Base-by-base conservation (phyloP, 2,113 vertebrate genomes). In the Furnarius figulus region DNA sequence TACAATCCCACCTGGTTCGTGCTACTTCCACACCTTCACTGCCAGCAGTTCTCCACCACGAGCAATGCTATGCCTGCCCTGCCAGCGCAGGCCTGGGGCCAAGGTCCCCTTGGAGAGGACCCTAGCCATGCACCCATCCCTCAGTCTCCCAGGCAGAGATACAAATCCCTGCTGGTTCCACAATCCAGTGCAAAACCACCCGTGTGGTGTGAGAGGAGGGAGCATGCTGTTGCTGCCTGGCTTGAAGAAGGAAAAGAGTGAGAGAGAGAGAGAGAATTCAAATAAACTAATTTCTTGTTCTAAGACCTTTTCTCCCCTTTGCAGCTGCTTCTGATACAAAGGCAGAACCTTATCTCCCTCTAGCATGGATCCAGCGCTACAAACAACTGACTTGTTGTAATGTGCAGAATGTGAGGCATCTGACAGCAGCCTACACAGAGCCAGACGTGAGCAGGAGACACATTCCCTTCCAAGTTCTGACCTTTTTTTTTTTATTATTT, bases 261-360 rank as follows among this genome's bases (percentile, higher is more conserved):
- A 40, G 40, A 40, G 40, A 61, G 70, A 79, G 61, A 78, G 49
- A 40, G 55, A 80, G 81, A 96, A 94, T 94, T 96, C 93, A 96
- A 90, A 96, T 92, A 79, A 96, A 94, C 92, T 92, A 73, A 94
- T 97, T 97, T 97, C 95, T 96, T 95, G 90, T 96, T 97, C 94
- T 92, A 94, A 96, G 94, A 93, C 93, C 87, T 83, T 91, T 96
- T 44, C 1, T 44, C 58, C 80, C 66, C 90, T 96, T 97, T 93
- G 88, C 95, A 94, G 83, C 92, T 90, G 93, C 93, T 97, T 94
- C 93, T 95, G 92, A 52, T 95, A 93, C 97, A 97, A 97, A 97
- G 92, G 83, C 95, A 96, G 95, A 90, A 93, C 83, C 96, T 96
- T 97, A 97, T 97, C 95, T 97, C 95, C 24, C 80, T 12, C 67